Base-by-base conservation (phyloP, 1,140 invertebrate genomes). In the Lordiphosa mommai region DNA sequence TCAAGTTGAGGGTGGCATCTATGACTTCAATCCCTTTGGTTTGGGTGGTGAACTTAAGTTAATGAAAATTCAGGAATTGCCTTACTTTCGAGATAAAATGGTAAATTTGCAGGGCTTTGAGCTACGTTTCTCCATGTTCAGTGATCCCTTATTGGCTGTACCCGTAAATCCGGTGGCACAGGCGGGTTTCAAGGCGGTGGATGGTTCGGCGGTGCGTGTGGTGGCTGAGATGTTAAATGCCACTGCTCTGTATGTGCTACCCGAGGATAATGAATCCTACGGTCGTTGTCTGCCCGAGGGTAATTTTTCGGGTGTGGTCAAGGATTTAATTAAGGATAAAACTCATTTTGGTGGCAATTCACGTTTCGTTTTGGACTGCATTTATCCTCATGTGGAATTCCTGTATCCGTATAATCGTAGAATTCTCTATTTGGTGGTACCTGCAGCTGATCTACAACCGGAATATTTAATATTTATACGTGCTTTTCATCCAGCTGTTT, bases 1-100 rank as follows among this genome's bases (percentile, higher is more conserved):
- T 2, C 20, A 23, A 1, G 3, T 10, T 16, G 20, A 50, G 14
- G 9, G 38, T 8, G 17, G 12, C 0, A 27, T 86, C 6, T 86
- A 73, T 4, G 84, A 82, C 16, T 88, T 80, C 37, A 56, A 88
- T 34, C 86, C 86, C 1, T 88, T 88, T 59, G 60, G 53, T 0
- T 0, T 0, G n/a, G 23, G 3, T 0, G 73, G 77, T 1, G 10
- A n/a, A 1, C 53, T 88, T 3, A 29, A 55, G 1, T 4, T 87
- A n/a, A 57, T 27, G 6, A 27, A 20, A 36, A n/a, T 2, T 2
- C 0, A 17, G 9, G 27, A 2, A 6, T n/a, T 30, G 13, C 5
- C 7, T 0, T 72, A 55, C 14, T 85, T 63, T 12, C 41, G 57
- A 16, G 71, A 76, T 17, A 88, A 88, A 37, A 32, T 88, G 17